Conservation (phyloP, 2,888 invertebrate species). For the Drosophila nr. perissopoda region DNA sequence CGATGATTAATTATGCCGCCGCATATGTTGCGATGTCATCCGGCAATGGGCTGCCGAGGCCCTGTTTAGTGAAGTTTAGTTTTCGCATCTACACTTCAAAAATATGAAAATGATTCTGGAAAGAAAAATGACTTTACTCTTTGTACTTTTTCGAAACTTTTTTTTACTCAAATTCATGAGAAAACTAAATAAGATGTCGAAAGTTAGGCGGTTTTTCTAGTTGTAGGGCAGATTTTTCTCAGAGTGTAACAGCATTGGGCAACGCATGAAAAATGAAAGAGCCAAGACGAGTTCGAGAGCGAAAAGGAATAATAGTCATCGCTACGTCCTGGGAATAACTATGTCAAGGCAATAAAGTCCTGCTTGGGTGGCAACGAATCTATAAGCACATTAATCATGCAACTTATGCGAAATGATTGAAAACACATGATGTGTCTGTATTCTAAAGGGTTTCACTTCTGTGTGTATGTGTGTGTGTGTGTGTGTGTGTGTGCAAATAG, state of each 20-base stretch:
- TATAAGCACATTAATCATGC: slow-evolving; percentile 65
- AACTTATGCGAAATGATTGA: slow-evolving; percentile 72
- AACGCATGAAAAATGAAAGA: slow-evolving; percentile 67
- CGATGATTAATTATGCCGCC: slow-evolving; percentile 72
- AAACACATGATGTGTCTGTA: slow-evolving; percentile 50
- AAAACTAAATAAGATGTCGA: not conserved
- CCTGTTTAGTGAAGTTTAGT: slow-evolving; percentile 38
- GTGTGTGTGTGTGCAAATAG: not conserved
- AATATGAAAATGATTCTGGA: not conserved
- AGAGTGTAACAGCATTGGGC: slow-evolving; percentile 10
- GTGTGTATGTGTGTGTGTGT: not conserved
- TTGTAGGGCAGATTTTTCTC: not conserved
- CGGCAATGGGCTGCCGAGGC: slow-evolving; percentile 32
- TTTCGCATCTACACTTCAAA: slow-evolving; percentile 24
- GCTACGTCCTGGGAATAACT: slow-evolving; percentile 40
- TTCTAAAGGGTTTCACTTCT: slow-evolving; percentile 14
- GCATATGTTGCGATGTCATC: slow-evolving; percentile 75
- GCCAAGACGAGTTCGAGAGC: slow-evolving; percentile 13
- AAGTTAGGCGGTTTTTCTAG: not conserved
- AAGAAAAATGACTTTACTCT: not conserved
- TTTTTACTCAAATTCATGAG: not conserved
- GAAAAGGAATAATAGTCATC: slow-evolving; percentile 34
- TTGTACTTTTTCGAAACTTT: not conserved
- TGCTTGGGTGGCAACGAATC: slow-evolving; percentile 22
- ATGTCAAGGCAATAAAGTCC: slow-evolving; percentile 63